Base-by-base conservation (phyloP, 2,113 vertebrate species). In the Platysternon megacephalum region DNA sequence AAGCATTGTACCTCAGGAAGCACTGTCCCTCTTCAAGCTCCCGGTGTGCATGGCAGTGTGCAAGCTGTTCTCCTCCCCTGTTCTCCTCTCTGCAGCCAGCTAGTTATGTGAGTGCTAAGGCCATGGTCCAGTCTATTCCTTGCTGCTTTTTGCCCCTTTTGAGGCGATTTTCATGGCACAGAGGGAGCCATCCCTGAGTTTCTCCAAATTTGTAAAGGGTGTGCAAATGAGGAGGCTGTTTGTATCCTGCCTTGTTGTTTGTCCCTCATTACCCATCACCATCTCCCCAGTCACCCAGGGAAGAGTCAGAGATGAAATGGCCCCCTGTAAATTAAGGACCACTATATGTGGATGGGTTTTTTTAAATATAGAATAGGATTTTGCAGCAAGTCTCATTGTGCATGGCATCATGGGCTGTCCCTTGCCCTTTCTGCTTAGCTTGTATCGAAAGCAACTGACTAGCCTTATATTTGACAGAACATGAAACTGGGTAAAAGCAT, bases 41-140 rank as follows among this genome's bases (percentile, higher is more conserved):
- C 80, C 76, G 56, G 44, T 24, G 4, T 35, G 10, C 58, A 88
- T 39, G 28, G 8, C 24, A 80, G 10, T 5, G 16, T 16, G 11
- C 1, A 0, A 52, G 5, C 5, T 2, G 0, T 48, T 79, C 28
- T 85, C 32, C 32, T 35, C 14, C 13, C 13, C 32, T 65, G 32
- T 65, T 65, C 35, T 32, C 4, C 22, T 92, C 68, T 86, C 32
- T 85, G 39, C 39, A 74, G 8, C 26, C 80, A 65, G 2, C 11
- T 19, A 78, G 19, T 14, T 81, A n/a, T 35, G n/a, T 42, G 72
- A 12, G 5, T 11, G 29, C 11, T 58, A 8, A 44, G 58, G 26
- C 9, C 51, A 16, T 51, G 9, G 3, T 17, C 32, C 4, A 2
- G 80, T 88, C 32, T 88, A 24, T 10, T 85, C 79, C 51, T 65